Base-by-base conservation (phyloP, 2,113 vertebrate genomes). In the Ictidomys tridecemlineatus region DNA sequence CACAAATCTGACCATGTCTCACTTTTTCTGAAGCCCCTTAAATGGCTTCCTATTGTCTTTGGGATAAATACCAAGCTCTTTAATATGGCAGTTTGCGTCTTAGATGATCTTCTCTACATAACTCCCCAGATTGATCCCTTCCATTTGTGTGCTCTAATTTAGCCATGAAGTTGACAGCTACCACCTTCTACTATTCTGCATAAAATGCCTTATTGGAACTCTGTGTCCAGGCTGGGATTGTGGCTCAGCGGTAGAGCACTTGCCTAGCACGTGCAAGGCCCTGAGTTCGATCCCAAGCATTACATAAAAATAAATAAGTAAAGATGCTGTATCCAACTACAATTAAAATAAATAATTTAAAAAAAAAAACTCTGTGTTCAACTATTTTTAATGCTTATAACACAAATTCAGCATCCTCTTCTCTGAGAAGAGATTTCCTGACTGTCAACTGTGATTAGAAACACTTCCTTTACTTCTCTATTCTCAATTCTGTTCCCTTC, bases 31-130 rank as follows among this genome's bases (percentile, higher is more conserved):
- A 89, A 85, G 20, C 1, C 2, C 4, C 13, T 58, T 93, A 16
- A 77, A 53, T 85, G 70, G n/a, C 7, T 88, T 95, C 28, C 51
- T 84, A 34, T 74, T 95, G 24, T 77, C 67, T 93, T 77, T 73
- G 39, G 16, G 28, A 85, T 30, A 78, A 89, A 83, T 83, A 17
- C 32, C 10, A 86, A 96, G 42, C 48, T 78, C 32, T 93, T 84
- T 76, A 85, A 80, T 20, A 84, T 48, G 42, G 14, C 32, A 37
- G 4, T 51, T 51, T 85, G 58, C 87, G 39, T 32, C 39, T 72
- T 93, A 69, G 42, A 30, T 63, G 14, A 69, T 74, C 24, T 91
- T 74, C 56, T 63, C 20, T 48, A 2, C 13, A 53, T 42, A 51
- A 32, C 6, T 72, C 34, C 82, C 42, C 45, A 95, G 34, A 69